Conservation (phyloP, 1,140 invertebrate species). For the Drosophila athabasca region DNA sequence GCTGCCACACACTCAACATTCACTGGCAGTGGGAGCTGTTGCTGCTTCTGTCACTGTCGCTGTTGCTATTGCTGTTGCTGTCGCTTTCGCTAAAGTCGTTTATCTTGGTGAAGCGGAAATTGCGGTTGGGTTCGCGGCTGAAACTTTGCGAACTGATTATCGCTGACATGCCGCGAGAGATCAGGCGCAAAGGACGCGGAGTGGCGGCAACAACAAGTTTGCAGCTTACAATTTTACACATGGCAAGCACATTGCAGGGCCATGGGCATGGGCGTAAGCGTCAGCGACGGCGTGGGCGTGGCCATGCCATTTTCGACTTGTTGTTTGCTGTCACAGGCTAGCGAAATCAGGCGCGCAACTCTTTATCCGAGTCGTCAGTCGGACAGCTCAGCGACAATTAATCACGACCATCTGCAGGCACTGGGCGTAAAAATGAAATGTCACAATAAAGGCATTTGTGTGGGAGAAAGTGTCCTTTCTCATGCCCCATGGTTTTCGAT, state of each 20-base stretch:
- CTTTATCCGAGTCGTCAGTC: conserved; percentile 49
- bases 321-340: conserved; percentile 41
- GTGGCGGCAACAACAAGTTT: conserved; percentile 33
- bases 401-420: conserved; percentile 68
- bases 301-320: conserved; percentile 10
- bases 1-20: background rate
- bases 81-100: conserved; percentile 36
- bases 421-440: conserved; percentile 68
- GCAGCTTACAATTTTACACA: conserved; percentile 37
- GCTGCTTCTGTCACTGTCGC: conserved; percentile 26
- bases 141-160: conserved; percentile 68
- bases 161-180: conserved; percentile 47
- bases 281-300: background rate
- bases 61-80: conserved; percentile 46
- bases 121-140: conserved; percentile 56
- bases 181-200: conserved; percentile 6
- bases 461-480: conserved; percentile 24
- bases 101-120: conserved; percentile 63
- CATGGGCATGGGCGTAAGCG: background rate
- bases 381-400: conserved; percentile 59
- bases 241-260: too few species aligned
- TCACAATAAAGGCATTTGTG: conserved; percentile 70
- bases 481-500: conserved; percentile 15
- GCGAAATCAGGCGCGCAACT: conserved; percentile 47
- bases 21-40: background rate